phyloP scores from a whole-genome alignment of 1,140 invertebrate species.

The Drosophila punjabiensis region DNA sequence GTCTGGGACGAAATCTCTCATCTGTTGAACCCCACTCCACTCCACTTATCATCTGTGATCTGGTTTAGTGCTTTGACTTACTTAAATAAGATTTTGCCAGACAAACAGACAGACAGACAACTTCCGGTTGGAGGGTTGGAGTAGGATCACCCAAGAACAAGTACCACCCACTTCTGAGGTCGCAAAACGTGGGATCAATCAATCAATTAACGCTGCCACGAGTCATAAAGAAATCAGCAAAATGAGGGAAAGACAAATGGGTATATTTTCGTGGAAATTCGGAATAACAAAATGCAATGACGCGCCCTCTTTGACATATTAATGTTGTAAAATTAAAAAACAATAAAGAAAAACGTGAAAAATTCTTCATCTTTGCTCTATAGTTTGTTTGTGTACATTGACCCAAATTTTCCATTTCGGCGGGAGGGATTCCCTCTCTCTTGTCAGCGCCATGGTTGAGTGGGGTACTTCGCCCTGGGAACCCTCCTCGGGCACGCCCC shows the following conservation, averaged over 20 bases:
- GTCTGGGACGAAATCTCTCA: slow-evolving; percentile 44
- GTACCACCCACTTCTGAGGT: slow-evolving; percentile 32
- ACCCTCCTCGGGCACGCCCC: slow-evolving; percentile 56
- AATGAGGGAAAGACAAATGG: slow-evolving; percentile 31
- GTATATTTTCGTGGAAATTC: slow-evolving; percentile 21
- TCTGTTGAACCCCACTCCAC: slow-evolving; percentile 30
- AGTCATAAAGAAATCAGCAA: slow-evolving; percentile 45
- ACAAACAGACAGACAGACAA: slow-evolving; percentile 42
- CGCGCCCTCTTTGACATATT: slow-evolving; percentile 40
- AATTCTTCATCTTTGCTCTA: slow-evolving; percentile 33
- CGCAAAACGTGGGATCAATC: slow-evolving; percentile 25
- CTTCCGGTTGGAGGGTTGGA: slow-evolving; percentile 39
- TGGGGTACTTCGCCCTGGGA: slow-evolving; percentile 17
- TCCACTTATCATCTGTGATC: slow-evolving; percentile 15
- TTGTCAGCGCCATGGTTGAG: slow-evolving; percentile 46
- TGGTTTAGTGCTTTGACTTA: slow-evolving; percentile 33
- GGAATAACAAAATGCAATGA: slow-evolving; percentile 31
- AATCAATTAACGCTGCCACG: slow-evolving; percentile 50
- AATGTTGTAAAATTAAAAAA: slow-evolving; percentile 68
- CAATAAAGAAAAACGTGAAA: slow-evolving; percentile 67
- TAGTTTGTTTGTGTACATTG: slow-evolving; percentile 48
- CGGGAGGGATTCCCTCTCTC: slow-evolving; percentile 14
- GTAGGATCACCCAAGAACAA: slow-evolving; percentile 16
- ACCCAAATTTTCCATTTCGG: slow-evolving; percentile 45
- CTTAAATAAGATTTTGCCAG: slow-evolving; percentile 34